phyloP scores from a whole-genome alignment of 2,113 vertebrate species.

The Euleptes europaea region DNA sequence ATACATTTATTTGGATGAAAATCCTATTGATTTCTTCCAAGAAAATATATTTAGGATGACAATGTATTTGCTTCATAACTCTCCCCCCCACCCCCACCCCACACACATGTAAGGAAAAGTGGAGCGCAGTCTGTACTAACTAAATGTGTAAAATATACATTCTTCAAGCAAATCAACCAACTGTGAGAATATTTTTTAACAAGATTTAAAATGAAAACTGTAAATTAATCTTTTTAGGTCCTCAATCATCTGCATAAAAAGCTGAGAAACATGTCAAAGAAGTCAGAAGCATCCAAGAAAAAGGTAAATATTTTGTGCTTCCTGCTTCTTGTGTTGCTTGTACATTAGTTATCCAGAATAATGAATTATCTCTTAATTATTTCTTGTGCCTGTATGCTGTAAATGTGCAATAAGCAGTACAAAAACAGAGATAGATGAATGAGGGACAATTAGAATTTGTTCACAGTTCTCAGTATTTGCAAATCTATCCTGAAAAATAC shows the following conservation, averaged over 20 bases:
- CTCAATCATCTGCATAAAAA: conserved; percentile 97
- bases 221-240: conserved; percentile 82
- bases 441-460: no score
- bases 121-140: not conserved
- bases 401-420: no score
- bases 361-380: no score
- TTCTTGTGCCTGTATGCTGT: no score
- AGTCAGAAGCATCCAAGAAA: conserved; percentile 97
- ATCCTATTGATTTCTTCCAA: no score
- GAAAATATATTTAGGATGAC: not conserved
- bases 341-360: no score
- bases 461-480: no score
- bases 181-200: not conserved
- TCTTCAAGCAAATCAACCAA: not conserved
- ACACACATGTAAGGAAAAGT: not conserved
- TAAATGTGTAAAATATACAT: not conserved
- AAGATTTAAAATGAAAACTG: not conserved
- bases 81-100: no score
- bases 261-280: conserved; percentile 95
- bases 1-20: no score
- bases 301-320: conserved; percentile 80
- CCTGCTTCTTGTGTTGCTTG: no score
- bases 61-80: not conserved
- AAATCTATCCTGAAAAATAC: no score
- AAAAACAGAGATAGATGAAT: no score